Evolutionary conservation across 2,888 invertebrate genomes (phyloP).

Genomic region (Pandemis heparana): DNA sequence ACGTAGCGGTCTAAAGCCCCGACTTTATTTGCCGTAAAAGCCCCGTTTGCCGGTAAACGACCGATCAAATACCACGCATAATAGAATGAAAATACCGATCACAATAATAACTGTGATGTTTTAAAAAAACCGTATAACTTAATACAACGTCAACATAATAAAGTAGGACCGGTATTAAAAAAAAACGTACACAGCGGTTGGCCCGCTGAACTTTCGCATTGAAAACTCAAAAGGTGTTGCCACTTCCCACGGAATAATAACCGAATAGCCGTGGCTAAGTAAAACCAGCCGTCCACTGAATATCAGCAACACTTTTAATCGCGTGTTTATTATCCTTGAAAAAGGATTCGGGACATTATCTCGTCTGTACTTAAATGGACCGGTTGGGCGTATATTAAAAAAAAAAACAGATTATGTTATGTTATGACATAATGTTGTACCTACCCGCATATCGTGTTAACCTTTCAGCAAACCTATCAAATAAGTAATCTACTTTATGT

Average conservation of each 20-base stretch:
- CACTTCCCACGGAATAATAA: conserved; percentile 30
- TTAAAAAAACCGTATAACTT: background rate
- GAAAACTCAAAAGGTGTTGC: conserved; percentile 27
- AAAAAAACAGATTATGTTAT: too few relatives aligned
- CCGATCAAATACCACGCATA: background rate
- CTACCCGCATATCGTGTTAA: too few relatives aligned
- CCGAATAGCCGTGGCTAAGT: conserved; percentile 23
- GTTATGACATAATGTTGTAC: too few relatives aligned
- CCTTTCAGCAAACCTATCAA: too few relatives aligned
- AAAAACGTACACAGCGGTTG: conserved; percentile 27
- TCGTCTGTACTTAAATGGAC: too few relatives aligned
- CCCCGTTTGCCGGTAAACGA: conserved; percentile 6
- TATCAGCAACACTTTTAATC: background rate
- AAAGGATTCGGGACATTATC: background rate
- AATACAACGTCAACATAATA: conserved; percentile 5
- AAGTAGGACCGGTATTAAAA: conserved; percentile 20
- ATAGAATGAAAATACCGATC: conserved; percentile 1
- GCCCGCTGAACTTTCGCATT: conserved; percentile 37
- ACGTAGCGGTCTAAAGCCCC: background rate
- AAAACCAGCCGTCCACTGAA: conserved; percentile 6
- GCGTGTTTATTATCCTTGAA: background rate
- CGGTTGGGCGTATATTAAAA: too few relatives aligned
- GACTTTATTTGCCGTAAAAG: conserved; percentile 1
- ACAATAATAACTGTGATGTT: conserved; percentile 2
- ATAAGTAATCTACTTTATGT: too few relatives aligned